Evolutionary conservation across 2,797 vertebrate genomes (phyloP), one percentile per base, ranked within the genome.

Genomic region (Phoeniculus purpureus): DNA sequence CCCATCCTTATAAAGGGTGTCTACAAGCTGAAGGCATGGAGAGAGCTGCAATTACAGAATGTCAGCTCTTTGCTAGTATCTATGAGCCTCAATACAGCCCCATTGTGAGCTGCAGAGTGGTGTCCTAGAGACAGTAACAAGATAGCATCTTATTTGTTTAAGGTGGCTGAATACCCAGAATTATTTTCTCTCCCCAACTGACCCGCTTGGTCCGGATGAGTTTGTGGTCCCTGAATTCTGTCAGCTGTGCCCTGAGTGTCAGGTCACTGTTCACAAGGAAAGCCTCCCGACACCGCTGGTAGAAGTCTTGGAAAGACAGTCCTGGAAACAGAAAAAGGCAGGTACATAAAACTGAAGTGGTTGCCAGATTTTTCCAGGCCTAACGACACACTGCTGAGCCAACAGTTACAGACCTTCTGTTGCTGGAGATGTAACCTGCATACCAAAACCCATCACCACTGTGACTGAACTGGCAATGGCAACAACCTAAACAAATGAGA

Each of bases 181-280:
- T 54, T 50, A 40, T 19, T 20, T 17, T 29, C 29, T 12, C 80
- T 18, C 19, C 32, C 47, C 68, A 61, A 72, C 96, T 97, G 25
- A 99, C 99, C 98, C 99, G 98, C 93, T 99, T 99, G 68, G 98
- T 99, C 50, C 98, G 97, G 78, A 99, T 98, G 72, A 99, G 98
- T 92, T 99, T 99, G 97, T 99, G 99, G 95, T 99, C 99, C 96
- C 98, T 98, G 96, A 99, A 99, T 97, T 99, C 99, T 0, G 98
- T 99, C 95, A 99, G 97, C 94, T 99, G 99, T 77, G 99, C 99
- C 90, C 99, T 98, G 72, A 99, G 98, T 0, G 99, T 99, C 94
- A 99, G 97, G 90, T 99, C 99, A 88, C 98, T 99, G 96, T 99
- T 99, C 67, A 99, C 99, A 85, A 99, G 97, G 96, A 99, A 99